Evolutionary conservation across 2,888 invertebrate genomes (phyloP), one percentile per base, ranked within the genome.

Genomic region (Diloba caeruleocephala): DNA sequence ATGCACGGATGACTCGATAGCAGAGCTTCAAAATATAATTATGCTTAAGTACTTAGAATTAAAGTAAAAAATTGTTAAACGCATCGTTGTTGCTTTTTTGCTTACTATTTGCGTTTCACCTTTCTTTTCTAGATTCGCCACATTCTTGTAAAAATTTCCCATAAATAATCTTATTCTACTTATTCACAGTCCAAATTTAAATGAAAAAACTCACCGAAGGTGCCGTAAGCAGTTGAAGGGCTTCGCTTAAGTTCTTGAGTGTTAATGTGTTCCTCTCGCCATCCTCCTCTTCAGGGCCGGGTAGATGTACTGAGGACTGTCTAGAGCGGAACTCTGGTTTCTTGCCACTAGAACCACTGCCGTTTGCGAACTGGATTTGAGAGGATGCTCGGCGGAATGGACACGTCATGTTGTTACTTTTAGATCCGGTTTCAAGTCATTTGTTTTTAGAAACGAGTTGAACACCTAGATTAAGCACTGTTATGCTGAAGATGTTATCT

Each of bases 241-340:
- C 97, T 78, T 97, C 96, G 79, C 96, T 96, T 73, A 98, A 92
- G 82, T 97, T 96, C 85, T 96, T 97, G 83, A 97, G 85, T 69
- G 96, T 96, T 60, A 97, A 90, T 1, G 96, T 96, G 77, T 95
- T 95, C 63, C 93, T 94, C 62, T 95, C 95, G 28, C 94, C 94
- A 36, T 94, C 94, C 17, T 95, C 96, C 50, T 95, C 95, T 41
- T 96, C 96, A 44, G 94, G 94, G 0, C 94, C 94, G 8, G 94
- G 88, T 31, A 96, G 92, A 73, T 96, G 96, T 41, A 96, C 86
- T 1, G 96, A 96, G 13, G 95, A 94, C 85, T 96, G 96, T 58
- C 96, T 87, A 21, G 94, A 93, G 23, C 95, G 89, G 58, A 93
- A 88, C 78, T 90, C 93, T 2, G 84, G 82, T 46, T 88, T 90